phyloP scores from a whole-genome alignment of 1,140 invertebrate species.

The Bombus haemorrhoidalis region DNA sequence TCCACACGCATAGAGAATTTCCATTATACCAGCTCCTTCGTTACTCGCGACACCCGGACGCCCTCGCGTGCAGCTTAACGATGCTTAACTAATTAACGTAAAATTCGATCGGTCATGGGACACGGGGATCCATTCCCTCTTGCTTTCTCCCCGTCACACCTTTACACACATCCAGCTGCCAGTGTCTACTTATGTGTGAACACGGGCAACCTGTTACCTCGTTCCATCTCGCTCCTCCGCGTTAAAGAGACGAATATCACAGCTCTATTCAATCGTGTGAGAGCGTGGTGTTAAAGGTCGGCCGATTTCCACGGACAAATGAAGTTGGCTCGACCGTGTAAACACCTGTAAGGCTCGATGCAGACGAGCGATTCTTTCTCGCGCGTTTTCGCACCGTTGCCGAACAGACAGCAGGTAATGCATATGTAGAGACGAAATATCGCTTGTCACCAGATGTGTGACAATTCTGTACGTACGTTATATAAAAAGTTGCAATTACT shows the following conservation, averaged over 20 bases:
- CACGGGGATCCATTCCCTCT: conserved; percentile 26
- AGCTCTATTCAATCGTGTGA: conserved; percentile 24
- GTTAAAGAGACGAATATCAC: conserved; percentile 28
- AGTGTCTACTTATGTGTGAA: neutral
- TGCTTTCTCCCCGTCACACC: conserved; percentile 1
- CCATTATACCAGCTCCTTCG: conserved; percentile 63
- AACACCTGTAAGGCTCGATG: conserved; percentile 27
- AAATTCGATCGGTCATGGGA: conserved; percentile 76
- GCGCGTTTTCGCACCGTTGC: neutral
- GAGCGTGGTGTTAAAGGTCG: conserved; percentile 47
- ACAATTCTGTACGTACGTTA: neutral
- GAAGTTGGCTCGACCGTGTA: conserved; percentile 43
- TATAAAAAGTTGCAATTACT: neutral
- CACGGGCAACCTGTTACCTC: conserved; percentile 55
- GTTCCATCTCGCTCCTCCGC: conserved; percentile 1
- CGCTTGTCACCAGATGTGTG: neutral
- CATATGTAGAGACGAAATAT: neutral
- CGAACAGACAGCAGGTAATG: neutral
- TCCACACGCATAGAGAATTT: conserved; percentile 36
- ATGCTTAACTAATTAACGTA: conserved; percentile 78
- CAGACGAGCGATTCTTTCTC: neutral
- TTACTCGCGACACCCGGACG: conserved; percentile 62
- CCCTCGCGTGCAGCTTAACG: conserved; percentile 75
- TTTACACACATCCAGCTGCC: conserved; percentile 18
- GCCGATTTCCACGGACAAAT: conserved; percentile 48